Evolutionary conservation across 2,113 vertebrate genomes (phyloP).

Genomic region (Nothoprocta pentlandii): DNA sequence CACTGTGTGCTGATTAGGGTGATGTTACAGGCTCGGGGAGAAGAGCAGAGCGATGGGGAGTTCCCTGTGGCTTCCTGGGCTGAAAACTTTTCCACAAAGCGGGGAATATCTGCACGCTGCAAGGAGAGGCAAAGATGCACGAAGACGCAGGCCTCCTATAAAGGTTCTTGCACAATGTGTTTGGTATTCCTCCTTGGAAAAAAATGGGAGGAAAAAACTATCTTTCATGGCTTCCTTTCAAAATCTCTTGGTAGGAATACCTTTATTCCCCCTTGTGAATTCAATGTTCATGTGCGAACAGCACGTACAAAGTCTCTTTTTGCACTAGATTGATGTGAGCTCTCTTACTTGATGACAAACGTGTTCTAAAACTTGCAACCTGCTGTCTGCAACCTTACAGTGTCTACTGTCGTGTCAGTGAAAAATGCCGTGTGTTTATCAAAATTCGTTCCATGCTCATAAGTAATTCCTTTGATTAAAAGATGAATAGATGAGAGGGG

Average conservation of each 20-base stretch:
- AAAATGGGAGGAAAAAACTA: background rate
- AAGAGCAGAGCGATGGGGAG: background rate
- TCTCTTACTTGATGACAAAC: background rate
- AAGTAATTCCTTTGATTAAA: slow-evolving; percentile 37
- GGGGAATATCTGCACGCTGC: background rate
- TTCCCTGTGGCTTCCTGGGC: slow-evolving; percentile 3
- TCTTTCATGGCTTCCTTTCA: slow-evolving; percentile 21
- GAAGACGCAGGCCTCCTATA: background rate
- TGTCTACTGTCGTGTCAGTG: background rate
- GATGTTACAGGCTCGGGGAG: background rate
- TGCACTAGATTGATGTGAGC: background rate
- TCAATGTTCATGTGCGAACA: background rate
- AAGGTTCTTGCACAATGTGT: slow-evolving; percentile 8
- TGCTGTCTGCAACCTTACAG: background rate
- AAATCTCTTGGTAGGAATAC: background rate
- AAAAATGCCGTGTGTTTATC: background rate
- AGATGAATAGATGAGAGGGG: background rate
- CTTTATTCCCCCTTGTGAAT: background rate
- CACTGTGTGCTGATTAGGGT: background rate
- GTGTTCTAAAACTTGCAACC: background rate
- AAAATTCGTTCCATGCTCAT: slow-evolving; percentile 2
- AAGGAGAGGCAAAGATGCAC: background rate
- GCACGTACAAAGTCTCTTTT: background rate
- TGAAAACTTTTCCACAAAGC: background rate
- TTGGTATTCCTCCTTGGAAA: slow-evolving; percentile 15